phyloP scores from a whole-genome alignment of 2,888 invertebrate genomes.

The Tachystola acroxantha region DNA sequence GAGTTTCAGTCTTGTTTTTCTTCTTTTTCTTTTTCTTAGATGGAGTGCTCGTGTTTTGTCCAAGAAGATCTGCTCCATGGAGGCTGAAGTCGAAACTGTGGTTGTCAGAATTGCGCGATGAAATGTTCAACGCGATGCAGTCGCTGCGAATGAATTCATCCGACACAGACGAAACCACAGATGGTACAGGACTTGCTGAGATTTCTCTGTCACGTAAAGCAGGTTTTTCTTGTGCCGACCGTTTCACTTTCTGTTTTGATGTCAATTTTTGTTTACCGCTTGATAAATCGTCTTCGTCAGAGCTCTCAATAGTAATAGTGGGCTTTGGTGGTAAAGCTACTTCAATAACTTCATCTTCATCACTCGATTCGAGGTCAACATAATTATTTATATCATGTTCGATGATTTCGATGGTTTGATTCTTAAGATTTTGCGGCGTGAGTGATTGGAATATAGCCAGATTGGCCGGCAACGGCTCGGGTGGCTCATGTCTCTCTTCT shows the following conservation, averaged over 20 bases:
- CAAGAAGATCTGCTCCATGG: slow-evolving; percentile 63
- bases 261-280: slow-evolving; percentile 11
- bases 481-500: slow-evolving; percentile 34
- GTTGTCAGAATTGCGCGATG: slow-evolving; percentile 50
- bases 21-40: slow-evolving; percentile 63
- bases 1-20: slow-evolving; percentile 47
- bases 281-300: slow-evolving; percentile 63
- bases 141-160: slow-evolving; percentile 72
- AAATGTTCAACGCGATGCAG: slow-evolving; percentile 69
- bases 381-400: slow-evolving; percentile 43
- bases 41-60: slow-evolving; percentile 48
- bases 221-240: slow-evolving; percentile 23
- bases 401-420: slow-evolving; percentile 52
- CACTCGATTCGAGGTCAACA: slow-evolving; percentile 54
- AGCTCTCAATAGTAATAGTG: slow-evolving; percentile 69
- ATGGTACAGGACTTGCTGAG: slow-evolving; percentile 66
- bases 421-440: slow-evolving; percentile 42
- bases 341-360: slow-evolving; percentile 71
- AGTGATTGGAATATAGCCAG: slow-evolving; percentile 52
- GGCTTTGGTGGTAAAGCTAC: slow-evolving; percentile 66
- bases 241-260: slow-evolving; percentile 5
- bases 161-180: slow-evolving; percentile 67
- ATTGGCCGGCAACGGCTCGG: slow-evolving; percentile 29
- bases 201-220: slow-evolving; percentile 34
- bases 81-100: slow-evolving; percentile 70